Evolutionary conservation across 2,888 invertebrate species (phyloP), one percentile per base, ranked within the genome.

Genomic region (Holacanthella duospinosa): DNA sequence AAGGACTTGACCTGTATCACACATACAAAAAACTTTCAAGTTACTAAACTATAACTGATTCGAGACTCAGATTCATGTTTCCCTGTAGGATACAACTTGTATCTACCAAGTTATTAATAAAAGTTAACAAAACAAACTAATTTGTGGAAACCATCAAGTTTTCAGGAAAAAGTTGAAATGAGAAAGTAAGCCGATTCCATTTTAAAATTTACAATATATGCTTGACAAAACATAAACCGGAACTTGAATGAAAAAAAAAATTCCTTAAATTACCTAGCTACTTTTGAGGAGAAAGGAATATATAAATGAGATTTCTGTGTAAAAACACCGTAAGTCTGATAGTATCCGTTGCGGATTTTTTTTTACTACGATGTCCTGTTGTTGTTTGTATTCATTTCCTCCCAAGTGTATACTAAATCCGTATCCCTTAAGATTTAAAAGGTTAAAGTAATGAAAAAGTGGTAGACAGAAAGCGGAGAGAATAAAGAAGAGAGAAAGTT

Each of bases 1-100:
- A 64, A 88, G 77, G 2, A 86, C 85, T 80, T 87, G 87, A 64
- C 86, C 85, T 85, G 75, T 19, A 25, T 26, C 2, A 25, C 62
- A 29, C 28, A 43, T n/a, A 36, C 12, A 43, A 28, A 59, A 28
- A 55, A n/a, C 26, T 43, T 29, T 28, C 29, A 63, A n/a, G 27
- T 65, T 65, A 66, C 65, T 63, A 65, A 63, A 66, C 64, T 4
- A 6, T 19, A 25, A 19, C 28, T 24, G 61, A 43, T 58, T 58
- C 21, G n/a, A n/a, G n/a, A n/a, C n/a, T n/a, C n/a, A n/a, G n/a
- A n/a, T n/a, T n/a, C n/a, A n/a, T n/a, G n/a, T n/a, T n/a, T n/a
- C n/a, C n/a, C n/a, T n/a, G n/a, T n/a, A n/a, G n/a, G n/a, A n/a
- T n/a, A n/a, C n/a, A n/a, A n/a, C n/a, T n/a, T n/a, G n/a, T n/a